These are phyloP conservation scores for Acanthochromis polyacanthus DNA, from an alignment of 2,113 vertebrate species.

Conservation along the genomic window DNA sequence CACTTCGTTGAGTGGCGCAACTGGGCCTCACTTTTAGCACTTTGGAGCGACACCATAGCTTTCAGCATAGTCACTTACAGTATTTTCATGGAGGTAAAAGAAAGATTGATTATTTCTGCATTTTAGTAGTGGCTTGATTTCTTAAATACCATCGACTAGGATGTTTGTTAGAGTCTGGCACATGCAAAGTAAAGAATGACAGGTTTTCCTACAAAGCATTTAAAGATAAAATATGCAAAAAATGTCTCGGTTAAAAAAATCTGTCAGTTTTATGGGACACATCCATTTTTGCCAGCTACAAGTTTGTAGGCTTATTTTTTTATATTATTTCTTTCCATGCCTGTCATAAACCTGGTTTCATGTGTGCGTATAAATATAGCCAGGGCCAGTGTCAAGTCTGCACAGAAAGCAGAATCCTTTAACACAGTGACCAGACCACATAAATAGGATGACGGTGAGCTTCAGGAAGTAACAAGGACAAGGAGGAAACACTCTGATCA, in stretches of 20 bases:
- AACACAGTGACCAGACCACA: not conserved
- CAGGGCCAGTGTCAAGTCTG: not conserved
- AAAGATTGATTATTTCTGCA: not conserved
- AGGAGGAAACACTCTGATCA: constrained; percentile 36
- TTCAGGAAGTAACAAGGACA: constrained; percentile 23
- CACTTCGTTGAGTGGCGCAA: constrained; percentile 6
- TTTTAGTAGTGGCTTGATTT: not conserved
- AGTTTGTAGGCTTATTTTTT: no score
- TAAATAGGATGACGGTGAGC: constrained; percentile 13
- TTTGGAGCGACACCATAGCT: constrained; percentile 15
- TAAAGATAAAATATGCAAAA: no score
- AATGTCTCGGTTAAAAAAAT: no score
- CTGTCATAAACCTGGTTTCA: not conserved
- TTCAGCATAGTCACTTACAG: no score
- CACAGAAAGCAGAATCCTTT: not conserved
- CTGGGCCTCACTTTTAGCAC: constrained; percentile 3
- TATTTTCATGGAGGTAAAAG: not conserved
- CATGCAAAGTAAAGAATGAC: not conserved
- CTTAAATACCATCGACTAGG: not conserved
- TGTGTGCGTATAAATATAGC: not conserved
- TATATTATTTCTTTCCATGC: not conserved
- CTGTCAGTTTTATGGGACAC: no score
- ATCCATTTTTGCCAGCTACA: no score
- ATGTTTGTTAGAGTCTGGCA: not conserved
- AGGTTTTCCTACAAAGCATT: not conserved